These are phyloP conservation scores for Caenorhabditis sp. DNA, from an alignment of 2,888 invertebrate species.

Conservation along the genomic window DNA sequence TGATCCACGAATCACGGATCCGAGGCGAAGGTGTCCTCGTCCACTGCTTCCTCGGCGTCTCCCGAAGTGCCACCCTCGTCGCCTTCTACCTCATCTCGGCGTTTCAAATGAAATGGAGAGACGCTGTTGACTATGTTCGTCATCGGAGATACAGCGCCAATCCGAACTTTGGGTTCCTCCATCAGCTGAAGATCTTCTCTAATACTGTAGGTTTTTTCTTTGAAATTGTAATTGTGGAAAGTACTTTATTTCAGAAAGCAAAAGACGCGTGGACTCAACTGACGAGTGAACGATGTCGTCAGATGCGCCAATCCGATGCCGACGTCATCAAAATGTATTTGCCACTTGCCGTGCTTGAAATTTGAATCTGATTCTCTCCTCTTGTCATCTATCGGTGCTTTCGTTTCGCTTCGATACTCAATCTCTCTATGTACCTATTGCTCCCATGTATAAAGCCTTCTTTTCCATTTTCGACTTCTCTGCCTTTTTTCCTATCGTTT, in stretches of 20 bases:
- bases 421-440: conserved; percentile 20
- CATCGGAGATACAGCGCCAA: conserved; percentile 66
- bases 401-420: neutral
- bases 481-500: conserved; percentile 7
- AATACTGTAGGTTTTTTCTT: conserved; percentile 62
- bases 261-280: conserved; percentile 9
- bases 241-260: conserved; percentile 46
- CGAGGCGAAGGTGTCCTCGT: conserved; percentile 75
- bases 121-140: conserved; percentile 71
- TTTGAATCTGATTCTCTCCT: conserved; percentile 13
- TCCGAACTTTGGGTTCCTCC: conserved; percentile 80
- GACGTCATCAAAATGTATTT: conserved; percentile 52
- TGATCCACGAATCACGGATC: conserved; percentile 43
- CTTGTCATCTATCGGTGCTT: conserved; percentile 14
- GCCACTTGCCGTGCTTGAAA: conserved; percentile 51
- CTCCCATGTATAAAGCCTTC: conserved; percentile 6
- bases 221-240: no score
- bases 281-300: conserved; percentile 23
- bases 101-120: conserved; percentile 64
- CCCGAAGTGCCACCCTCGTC: conserved; percentile 76
- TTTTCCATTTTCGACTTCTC: neutral
- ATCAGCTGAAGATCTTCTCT: conserved; percentile 75
- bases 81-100: conserved; percentile 74
- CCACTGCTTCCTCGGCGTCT: conserved; percentile 79
- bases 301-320: conserved; percentile 38